Base-by-base conservation (phyloP, 1,140 invertebrate species). In the Philaenus spumarius region DNA sequence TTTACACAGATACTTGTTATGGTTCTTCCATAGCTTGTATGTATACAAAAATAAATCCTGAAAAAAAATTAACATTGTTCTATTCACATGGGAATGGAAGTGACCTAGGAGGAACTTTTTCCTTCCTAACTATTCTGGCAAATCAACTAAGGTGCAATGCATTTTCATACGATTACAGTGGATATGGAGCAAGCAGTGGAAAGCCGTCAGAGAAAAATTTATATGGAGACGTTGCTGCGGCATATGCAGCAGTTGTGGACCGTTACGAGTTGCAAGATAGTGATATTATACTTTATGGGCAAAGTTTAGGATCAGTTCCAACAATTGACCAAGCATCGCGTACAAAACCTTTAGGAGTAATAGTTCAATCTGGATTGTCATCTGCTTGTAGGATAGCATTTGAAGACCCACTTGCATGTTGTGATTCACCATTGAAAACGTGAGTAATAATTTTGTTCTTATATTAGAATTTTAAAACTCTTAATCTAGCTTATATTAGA, bases 81-180 rank as follows among this genome's bases (percentile, higher is more conserved):
- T 89, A 85, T 67, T 87, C 85, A 52, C 87, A 89, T 69, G 86
- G 81, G 19, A 85, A 85, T 69, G 83, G 81, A 15, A 80, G 81
- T 7, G 82, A 85, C 68, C 64, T 85, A 37, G 83, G 83, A 45
- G 82, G 84, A 68, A 85, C 87, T 83, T 80, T 78, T 66, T 81
- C 78, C 66, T 86, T 86, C 66, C 86, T 84, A 64, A 76, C 83
- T 59, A 82, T 82, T 22, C 74, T 89, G 35, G 85, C 83, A 15
- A 76, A 77, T 30, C 67, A 82, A 57, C 79, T 87, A 53, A 82
- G 84, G 62, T 87, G 85, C 68, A 88, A 90, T 69, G 81, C 89
- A 55, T 85, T 89, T 69, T 82, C 81, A 67, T 89, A 86, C 70
- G 86, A 89, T 72, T 89, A 89, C 72, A 85, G 82, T 57, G 85